Base-by-base conservation (phyloP, 2,797 vertebrate genomes). In the Lophius americanus region DNA sequence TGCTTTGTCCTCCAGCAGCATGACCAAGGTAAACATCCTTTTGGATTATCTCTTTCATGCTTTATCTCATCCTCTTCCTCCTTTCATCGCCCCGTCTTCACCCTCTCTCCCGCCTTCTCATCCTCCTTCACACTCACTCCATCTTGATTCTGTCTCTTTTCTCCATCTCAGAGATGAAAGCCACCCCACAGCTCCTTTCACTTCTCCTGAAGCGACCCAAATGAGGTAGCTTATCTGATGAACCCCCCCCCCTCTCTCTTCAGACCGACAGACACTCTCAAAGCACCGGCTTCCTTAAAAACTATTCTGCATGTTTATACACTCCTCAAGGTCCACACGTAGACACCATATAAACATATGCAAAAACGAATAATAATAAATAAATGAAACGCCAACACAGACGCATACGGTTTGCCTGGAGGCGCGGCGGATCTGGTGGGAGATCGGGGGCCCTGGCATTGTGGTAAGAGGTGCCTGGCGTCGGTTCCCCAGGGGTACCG, bases 131-230 rank as follows among this genome's bases (percentile, higher is more conserved):
- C 88, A 83, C 80, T 88, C 86, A 72, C 64, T 82, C 83, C 81
- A 86, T 88, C 87, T 86, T 76, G 76, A 88, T 87, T 90, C 86
- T 75, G 77, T 84, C 54, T 79, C 79, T 79, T 78, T 39, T 85
- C 76, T 85, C 70, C 72, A 38, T 89, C 84, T 79, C 75, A 23
- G 76, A 92, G 91, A 94, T 94, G 92, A 94, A 94, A 94, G 94
- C 90, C 90, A 85, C 92, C 84, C 90, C 89, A 88, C 66, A 81
- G 89, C 83, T 92, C 88, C 87, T 91, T 94, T 94, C 91, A 92
- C 62, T 89, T 60, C 66, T 88, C 66, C 83, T 92, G 88, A 93
- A 92, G 88, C 85, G 67, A 79, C 79, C 86, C 89, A 92, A 94
- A 94, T 93, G 89, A 94, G 92, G 80, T 75, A 74, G 90, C 86